Evolutionary conservation across 2,797 vertebrate species (phyloP).

Genomic region (Myotis planiceps): DNA sequence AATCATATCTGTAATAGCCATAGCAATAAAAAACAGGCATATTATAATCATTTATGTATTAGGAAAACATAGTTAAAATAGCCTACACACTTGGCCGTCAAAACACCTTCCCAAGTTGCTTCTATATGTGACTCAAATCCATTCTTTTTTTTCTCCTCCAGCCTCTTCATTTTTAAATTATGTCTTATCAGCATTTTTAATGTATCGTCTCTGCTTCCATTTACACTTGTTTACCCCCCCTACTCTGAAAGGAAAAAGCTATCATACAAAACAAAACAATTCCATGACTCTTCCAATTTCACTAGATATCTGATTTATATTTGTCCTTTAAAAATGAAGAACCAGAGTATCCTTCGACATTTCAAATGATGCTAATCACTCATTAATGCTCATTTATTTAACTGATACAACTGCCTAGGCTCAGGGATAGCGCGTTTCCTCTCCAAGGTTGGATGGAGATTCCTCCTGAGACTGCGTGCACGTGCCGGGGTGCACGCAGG

Average conservation of each 20-base stretch:
- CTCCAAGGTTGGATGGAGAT: neutral
- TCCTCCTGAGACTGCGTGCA: neutral
- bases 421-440: neutral
- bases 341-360: neutral
- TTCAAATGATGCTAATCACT: neutral
- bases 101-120: neutral
- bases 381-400: neutral
- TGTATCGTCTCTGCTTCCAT: neutral
- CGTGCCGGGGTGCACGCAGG: accelerated
- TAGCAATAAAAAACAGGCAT: neutral
- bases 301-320: neutral
- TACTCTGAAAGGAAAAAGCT: neutral
- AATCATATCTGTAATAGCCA: neutral
- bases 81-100: neutral
- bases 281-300: neutral
- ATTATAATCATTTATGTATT: neutral
- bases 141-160: neutral
- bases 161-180: neutral
- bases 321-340: neutral
- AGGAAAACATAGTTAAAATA: neutral
- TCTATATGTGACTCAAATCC: neutral
- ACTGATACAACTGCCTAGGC: neutral
- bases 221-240: neutral
- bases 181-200: neutral
- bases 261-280: neutral